phyloP scores from a whole-genome alignment of 2,888 invertebrate species.

The Pimpla rufipes region DNA sequence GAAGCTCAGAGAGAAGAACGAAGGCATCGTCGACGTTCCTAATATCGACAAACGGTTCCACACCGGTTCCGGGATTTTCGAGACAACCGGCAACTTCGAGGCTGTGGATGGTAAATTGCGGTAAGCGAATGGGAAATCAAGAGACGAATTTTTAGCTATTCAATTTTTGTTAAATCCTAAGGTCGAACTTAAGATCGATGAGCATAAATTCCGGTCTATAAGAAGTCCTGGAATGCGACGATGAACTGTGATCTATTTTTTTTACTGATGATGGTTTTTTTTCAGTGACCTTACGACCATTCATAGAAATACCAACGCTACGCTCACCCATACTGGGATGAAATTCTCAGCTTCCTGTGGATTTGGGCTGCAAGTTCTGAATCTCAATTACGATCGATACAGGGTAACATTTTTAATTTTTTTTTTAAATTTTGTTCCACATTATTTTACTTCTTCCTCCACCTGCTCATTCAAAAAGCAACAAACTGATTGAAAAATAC shows the following conservation, averaged over 20 bases:
- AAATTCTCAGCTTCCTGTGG: slow-evolving; percentile 69
- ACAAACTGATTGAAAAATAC: slow-evolving; percentile 1
- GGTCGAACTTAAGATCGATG: too few species aligned
- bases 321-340: slow-evolving; percentile 61
- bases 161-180: too few species aligned
- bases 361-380: slow-evolving; percentile 69
- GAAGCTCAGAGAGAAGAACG: slow-evolving; percentile 58
- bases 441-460: neutral
- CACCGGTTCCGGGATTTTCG: slow-evolving; percentile 66
- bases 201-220: too few species aligned
- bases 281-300: slow-evolving; percentile 73
- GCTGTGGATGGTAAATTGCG: slow-evolving; percentile 69
- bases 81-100: slow-evolving; percentile 67
- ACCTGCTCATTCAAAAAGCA: neutral
- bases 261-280: slow-evolving; percentile 18
- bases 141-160: neutral
- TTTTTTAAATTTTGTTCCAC: neutral
- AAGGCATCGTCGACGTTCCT: slow-evolving; percentile 68
- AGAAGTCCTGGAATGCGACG: too few species aligned
- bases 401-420: slow-evolving; percentile 68
- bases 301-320: slow-evolving; percentile 67
- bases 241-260: too few species aligned
- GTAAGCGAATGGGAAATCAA: slow-evolving; percentile 53
- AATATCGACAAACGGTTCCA: slow-evolving; percentile 66
- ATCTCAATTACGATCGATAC: slow-evolving; percentile 70